These are phyloP conservation scores for Lamellibrachia satsuma DNA, from an alignment of 2,888 invertebrate species.

Conservation along the genomic window DNA sequence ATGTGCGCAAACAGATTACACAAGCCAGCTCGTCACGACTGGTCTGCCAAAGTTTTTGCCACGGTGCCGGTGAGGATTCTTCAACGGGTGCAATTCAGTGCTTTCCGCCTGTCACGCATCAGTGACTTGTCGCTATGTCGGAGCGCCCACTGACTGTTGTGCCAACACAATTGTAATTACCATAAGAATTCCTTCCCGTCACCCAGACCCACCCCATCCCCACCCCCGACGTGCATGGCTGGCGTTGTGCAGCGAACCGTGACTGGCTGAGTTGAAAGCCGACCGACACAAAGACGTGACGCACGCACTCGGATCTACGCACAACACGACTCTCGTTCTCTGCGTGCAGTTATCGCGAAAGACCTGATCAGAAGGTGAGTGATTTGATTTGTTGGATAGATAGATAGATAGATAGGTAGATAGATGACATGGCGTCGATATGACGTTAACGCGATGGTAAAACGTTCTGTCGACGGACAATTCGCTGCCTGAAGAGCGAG, in stretches of 20 bases:
- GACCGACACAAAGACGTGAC: background rate
- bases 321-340: background rate
- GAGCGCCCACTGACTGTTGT: background rate
- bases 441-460: background rate
- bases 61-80: background rate
- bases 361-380: background rate
- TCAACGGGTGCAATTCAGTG: background rate
- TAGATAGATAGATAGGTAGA: background rate
- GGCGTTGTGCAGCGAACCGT: background rate
- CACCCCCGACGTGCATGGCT: background rate
- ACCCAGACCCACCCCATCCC: background rate
- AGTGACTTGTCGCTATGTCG: constrained; percentile 4
- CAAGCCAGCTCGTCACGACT: background rate
- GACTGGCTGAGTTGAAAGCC: background rate
- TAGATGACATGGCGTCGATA: background rate
- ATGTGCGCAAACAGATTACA: background rate
- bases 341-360: background rate
- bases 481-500: background rate
- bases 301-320: background rate
- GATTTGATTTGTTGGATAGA: background rate
- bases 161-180: background rate
- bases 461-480: background rate
- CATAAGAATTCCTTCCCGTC: background rate
- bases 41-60: background rate
- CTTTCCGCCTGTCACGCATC: background rate